Conservation (phyloP, 1,140 invertebrate species). For the Lamellibrachia luymesi region DNA sequence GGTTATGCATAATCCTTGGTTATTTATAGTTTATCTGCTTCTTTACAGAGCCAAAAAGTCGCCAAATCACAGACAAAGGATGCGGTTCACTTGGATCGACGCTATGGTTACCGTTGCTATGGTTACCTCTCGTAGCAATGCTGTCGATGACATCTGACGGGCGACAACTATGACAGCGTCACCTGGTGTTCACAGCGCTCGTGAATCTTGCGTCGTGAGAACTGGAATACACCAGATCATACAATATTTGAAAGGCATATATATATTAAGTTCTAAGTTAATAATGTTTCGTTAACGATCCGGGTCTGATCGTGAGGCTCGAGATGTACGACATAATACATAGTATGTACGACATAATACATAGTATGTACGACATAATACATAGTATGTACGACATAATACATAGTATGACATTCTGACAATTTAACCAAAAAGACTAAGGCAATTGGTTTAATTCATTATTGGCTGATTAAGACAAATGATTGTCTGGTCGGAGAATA, state of each 20-base stretch:
- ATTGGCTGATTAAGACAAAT: background rate
- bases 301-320: background rate
- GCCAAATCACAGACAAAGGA: background rate
- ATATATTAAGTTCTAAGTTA: background rate
- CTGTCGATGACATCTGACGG: background rate
- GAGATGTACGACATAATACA: background rate
- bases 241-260: background rate
- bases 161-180: background rate
- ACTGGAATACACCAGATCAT: background rate
- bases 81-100: background rate
- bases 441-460: background rate
- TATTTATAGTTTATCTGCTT: background rate
- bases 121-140: background rate
- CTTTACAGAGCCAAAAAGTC: background rate
- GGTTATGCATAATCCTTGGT: background rate
- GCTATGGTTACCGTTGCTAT: constrained; percentile 4
- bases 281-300: background rate
- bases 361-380: background rate
- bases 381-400: background rate
- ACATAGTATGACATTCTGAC: background rate
- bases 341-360: background rate
- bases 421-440: background rate
- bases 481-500: background rate
- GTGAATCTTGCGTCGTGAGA: background rate
- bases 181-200: background rate